Percentiles rank a stretch among this genome's conserved stretches.
Conservation (phyloP, 1,140 invertebrate genomes). For the Musca vetustissima region DNA sequence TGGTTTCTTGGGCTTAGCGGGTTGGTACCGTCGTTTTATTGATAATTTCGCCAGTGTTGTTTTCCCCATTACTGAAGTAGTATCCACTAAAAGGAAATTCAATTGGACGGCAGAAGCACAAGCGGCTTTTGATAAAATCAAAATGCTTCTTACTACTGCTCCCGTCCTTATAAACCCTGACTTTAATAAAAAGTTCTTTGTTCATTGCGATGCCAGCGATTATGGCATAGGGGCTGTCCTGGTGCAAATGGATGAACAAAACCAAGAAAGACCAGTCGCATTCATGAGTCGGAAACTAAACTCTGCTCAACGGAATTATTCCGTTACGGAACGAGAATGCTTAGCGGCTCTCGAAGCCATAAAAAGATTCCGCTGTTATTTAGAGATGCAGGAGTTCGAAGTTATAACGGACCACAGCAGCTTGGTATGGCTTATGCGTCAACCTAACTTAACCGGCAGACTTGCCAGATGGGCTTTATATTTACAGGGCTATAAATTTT, state of each 20-base stretch:
- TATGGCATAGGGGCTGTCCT: not conserved
- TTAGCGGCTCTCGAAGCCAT: constrained; percentile 26
- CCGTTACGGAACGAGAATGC: constrained; percentile 25
- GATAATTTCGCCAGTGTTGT: constrained; percentile 29
- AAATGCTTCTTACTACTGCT: not conserved
- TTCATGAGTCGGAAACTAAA: constrained; percentile 6
- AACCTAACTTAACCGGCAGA: constrained; percentile 50
- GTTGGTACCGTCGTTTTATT: constrained; percentile 32
- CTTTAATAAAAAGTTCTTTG: constrained; percentile 16
- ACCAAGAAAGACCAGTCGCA: not conserved
- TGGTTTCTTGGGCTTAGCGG: constrained; percentile 26
- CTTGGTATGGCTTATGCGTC: constrained; percentile 41
- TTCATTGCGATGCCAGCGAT: not conserved
- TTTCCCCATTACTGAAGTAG: constrained; percentile 25
- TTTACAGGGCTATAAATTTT: constrained; percentile 26
- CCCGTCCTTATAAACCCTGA: constrained; percentile 4
- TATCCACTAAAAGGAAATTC: constrained; percentile 6
- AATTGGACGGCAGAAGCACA: not conserved
- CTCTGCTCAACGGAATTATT: constrained; percentile 20
- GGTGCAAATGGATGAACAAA: not conserved
- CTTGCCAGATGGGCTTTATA: constrained; percentile 42
- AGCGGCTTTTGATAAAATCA: not conserved
- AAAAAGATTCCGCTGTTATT: constrained; percentile 52
- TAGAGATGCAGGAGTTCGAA: constrained; percentile 51
- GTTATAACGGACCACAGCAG: constrained; percentile 46